Conservation (phyloP, 2,888 invertebrate species). For the Plemyria rubiginata region DNA sequence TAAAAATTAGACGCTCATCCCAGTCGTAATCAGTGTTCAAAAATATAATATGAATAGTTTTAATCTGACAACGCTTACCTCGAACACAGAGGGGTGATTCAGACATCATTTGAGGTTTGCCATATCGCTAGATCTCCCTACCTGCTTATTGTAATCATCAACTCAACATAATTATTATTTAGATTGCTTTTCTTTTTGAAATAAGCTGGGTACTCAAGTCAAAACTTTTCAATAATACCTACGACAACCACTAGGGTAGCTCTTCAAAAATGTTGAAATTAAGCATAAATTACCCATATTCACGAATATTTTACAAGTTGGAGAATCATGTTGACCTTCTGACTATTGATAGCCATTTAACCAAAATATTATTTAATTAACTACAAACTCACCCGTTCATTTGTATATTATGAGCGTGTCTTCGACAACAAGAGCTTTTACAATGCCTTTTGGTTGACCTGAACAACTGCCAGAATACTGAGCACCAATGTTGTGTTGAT, state of each 20-base stretch:
- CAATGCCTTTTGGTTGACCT: slow-evolving; percentile 1
- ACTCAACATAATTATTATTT: too few relatives aligned
- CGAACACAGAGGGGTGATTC: too few relatives aligned
- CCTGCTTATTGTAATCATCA: too few relatives aligned
- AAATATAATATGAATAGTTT: too few relatives aligned
- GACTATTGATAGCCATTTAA: slow-evolving; percentile 8
- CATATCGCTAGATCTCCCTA: too few relatives aligned
- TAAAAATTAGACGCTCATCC: too few relatives aligned
- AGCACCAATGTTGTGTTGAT: neutral
- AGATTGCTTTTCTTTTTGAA: too few relatives aligned
- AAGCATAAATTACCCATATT: slow-evolving; percentile 5
- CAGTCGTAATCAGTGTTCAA: too few relatives aligned
- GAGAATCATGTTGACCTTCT: slow-evolving; percentile 24
- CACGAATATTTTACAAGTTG: slow-evolving; percentile 12
- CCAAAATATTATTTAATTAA: slow-evolving; percentile 1
- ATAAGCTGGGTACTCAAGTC: too few relatives aligned
- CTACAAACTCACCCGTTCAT: slow-evolving; percentile 5
- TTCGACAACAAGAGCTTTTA: slow-evolving; percentile 1
- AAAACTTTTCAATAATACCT: slow-evolving; percentile 4
- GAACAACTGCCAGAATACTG: neutral
- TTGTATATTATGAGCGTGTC: slow-evolving; percentile 1
- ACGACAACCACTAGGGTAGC: too few relatives aligned
- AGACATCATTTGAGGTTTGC: too few relatives aligned
- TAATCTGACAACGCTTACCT: too few relatives aligned
- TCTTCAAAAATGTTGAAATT: neutral